phyloP scores from a whole-genome alignment of 2,888 invertebrate genomes.

The Torymus texanus region DNA sequence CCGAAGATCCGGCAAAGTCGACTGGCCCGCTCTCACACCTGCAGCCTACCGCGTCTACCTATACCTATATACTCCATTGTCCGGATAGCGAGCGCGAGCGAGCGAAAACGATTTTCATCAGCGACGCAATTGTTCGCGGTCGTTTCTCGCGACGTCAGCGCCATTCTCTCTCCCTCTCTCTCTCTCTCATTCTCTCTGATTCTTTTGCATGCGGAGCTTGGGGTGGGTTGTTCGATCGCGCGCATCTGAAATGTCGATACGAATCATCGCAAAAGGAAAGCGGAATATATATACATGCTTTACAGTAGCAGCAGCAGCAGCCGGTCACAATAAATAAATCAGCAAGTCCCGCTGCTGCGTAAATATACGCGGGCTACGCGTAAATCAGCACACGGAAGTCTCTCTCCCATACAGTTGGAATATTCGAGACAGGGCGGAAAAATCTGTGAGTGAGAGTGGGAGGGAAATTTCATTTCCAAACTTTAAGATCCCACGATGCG shows the following conservation, averaged over 20 bases:
- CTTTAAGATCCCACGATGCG: constrained; percentile 25
- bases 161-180: too few relatives aligned
- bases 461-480: constrained; percentile 44
- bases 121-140: constrained; percentile 52
- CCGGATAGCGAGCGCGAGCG: constrained; percentile 34
- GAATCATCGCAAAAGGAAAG: constrained; percentile 22
- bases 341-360: not conserved
- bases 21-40: not conserved
- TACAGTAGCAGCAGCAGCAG: too few relatives aligned
- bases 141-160: constrained; percentile 44
- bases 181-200: not conserved
- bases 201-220: constrained; percentile 27
- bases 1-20: constrained; percentile 42
- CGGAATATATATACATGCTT: too few relatives aligned
- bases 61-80: too few relatives aligned
- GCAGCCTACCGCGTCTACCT: too few relatives aligned
- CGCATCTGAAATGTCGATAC: not conserved
- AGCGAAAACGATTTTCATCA: constrained; percentile 56
- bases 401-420: not conserved
- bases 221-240: constrained; percentile 1
- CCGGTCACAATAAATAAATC: constrained; percentile 45
- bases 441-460: constrained; percentile 27
- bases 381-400: constrained; percentile 27
- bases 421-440: not conserved
- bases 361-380: too few relatives aligned